These are phyloP conservation scores for Lasioglossum zephyrum DNA, from an alignment of 2,888 invertebrate genomes.

Conservation along the genomic window DNA sequence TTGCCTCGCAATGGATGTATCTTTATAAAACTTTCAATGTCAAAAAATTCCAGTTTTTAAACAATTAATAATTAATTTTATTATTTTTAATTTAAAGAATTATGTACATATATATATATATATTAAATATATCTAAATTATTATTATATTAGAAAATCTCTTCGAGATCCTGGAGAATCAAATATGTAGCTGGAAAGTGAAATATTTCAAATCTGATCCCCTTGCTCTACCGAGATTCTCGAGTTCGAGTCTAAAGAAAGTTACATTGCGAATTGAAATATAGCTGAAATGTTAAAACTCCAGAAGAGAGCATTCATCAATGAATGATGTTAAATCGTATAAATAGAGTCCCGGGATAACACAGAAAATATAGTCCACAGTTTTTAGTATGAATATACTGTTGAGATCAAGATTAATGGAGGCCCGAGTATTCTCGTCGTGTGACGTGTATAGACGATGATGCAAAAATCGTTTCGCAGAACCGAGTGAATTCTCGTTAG, in stretches of 20 bases:
- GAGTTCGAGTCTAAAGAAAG: too few relatives aligned
- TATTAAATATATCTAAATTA: too few relatives aligned
- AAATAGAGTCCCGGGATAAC: neutral
- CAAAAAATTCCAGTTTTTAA: too few relatives aligned
- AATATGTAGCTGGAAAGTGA: too few relatives aligned
- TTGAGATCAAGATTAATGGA: neutral
- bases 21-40: too few relatives aligned
- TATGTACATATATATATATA: too few relatives aligned
- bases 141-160: neutral
- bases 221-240: too few relatives aligned
- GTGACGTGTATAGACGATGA: constrained; percentile 2
- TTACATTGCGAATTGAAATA: neutral
- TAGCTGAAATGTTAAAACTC: neutral
- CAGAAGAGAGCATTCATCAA: neutral
- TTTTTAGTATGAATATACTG: neutral
- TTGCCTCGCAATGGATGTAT: too few relatives aligned
- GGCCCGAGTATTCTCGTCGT: neutral
- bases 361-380: neutral
- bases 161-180: neutral
- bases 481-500: neutral
- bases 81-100: too few relatives aligned
- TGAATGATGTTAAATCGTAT: neutral
- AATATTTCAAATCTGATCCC: too few relatives aligned
- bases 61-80: too few relatives aligned
- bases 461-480: constrained; percentile 27